phyloP scores from a whole-genome alignment of 92 coral and sea anemone genomes.

The Phymanthus crucifer region DNA sequence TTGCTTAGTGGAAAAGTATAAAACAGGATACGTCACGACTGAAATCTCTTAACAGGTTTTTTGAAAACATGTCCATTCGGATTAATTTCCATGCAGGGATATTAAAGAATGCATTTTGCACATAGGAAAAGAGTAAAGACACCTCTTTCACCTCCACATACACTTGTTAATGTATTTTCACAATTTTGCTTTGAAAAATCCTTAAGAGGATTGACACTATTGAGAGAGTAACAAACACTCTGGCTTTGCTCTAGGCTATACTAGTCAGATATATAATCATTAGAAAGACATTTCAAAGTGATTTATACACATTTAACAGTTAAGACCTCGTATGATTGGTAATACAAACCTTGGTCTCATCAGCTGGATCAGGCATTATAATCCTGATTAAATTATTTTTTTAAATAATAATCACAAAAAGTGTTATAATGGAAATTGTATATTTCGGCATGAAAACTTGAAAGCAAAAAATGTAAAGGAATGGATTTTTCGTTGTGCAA shows the following conservation, averaged over 20 bases:
- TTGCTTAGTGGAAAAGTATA: neutral
- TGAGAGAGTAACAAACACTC: neutral
- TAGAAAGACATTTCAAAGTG: neutral
- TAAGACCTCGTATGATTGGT: neutral
- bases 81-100: neutral
- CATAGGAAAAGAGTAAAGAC: neutral
- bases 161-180: slow-evolving; percentile 4
- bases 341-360: neutral
- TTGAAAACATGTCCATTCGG: neutral
- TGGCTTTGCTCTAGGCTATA: slow-evolving; percentile 15
- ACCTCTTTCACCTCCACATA: neutral
- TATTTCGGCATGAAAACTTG: neutral
- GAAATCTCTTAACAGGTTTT: neutral
- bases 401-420: neutral
- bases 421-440: neutral
- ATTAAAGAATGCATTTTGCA: neutral
- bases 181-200: neutral
- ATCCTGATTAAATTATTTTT: neutral
- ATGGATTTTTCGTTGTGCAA: neutral
- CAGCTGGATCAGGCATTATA: neutral
- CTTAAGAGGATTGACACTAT: neutral
- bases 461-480: neutral
- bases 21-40: neutral
- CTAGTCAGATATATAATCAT: neutral
- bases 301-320: slow-evolving; percentile 13